A percentile compares a stretch with the other conserved stretches of the same genome.
Evolutionary conservation across 1,140 invertebrate genomes (phyloP).

Genomic region (Dendrolimus punctatus): DNA sequence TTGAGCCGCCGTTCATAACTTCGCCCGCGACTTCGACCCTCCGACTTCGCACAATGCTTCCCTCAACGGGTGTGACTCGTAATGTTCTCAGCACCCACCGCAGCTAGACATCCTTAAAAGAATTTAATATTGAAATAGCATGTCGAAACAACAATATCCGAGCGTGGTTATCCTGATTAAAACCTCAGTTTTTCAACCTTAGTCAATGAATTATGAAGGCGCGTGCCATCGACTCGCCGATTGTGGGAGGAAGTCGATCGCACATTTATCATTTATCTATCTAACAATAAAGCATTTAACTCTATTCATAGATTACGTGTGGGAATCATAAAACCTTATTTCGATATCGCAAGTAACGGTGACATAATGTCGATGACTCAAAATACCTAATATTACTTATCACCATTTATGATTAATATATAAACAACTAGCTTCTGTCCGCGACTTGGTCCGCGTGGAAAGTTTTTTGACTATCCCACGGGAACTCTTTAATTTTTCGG

Average conservation of each 20-base stretch:
- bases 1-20: slow-evolving; percentile 30
- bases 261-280: slow-evolving; percentile 50
- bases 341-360: too few relatives aligned
- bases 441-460: too few relatives aligned
- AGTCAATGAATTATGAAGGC: too few relatives aligned
- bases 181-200: not conserved
- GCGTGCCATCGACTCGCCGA: slow-evolving; percentile 4
- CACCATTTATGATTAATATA: too few relatives aligned
- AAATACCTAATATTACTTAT: too few relatives aligned
- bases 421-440: too few relatives aligned
- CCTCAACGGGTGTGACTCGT: slow-evolving; percentile 27
- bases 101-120: slow-evolving; percentile 20
- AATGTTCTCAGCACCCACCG: slow-evolving; percentile 28
- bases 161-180: slow-evolving; percentile 32
- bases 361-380: too few relatives aligned
- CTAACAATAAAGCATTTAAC: slow-evolving; percentile 56
- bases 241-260: slow-evolving; percentile 47
- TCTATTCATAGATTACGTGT: slow-evolving; percentile 52
- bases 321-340: slow-evolving; percentile 31
- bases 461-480: too few relatives aligned
- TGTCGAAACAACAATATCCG: slow-evolving; percentile 65
- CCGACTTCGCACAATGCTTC: slow-evolving; percentile 30
- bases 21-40: slow-evolving; percentile 20
- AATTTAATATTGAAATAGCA: slow-evolving; percentile 57
- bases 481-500: too few relatives aligned